Conservation (phyloP, 2,113 vertebrate genomes). For the Columba janthina region DNA sequence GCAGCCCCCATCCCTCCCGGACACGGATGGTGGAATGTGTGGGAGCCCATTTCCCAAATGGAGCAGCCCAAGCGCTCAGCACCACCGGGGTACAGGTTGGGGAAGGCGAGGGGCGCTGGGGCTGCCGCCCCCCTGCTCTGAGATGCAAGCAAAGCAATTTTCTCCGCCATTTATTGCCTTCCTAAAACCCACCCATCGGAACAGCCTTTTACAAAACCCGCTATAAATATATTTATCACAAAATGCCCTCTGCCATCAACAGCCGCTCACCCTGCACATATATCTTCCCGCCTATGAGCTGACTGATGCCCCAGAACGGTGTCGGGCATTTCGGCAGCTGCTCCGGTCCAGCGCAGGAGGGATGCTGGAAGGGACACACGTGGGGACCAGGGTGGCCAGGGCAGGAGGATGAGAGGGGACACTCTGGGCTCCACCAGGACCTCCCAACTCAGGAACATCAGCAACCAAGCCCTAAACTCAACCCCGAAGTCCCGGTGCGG, state of each 20-base stretch:
- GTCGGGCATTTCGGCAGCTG: neutral
- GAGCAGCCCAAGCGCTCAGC: neutral
- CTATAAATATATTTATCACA: conserved; percentile 1
- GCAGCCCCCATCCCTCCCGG: neutral
- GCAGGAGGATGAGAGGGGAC: neutral
- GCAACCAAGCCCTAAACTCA: neutral
- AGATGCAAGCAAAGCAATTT: neutral
- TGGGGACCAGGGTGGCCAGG: no score
- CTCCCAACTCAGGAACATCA: neutral
- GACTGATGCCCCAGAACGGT: neutral
- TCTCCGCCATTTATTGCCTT: conserved; percentile 18
- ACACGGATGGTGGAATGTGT: accelerated
- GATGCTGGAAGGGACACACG: accelerated
- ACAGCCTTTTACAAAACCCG: neutral
- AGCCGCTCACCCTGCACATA: neutral
- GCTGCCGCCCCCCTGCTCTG: neutral
- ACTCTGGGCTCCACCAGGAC: neutral
- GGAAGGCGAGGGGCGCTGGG: neutral
- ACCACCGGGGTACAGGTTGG: accelerated
- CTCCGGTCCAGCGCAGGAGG: neutral
- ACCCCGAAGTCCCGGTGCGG: accelerated
- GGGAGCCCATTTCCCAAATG: neutral
- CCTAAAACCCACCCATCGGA: neutral
- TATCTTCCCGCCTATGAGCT: neutral
- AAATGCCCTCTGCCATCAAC: neutral